Conservation (phyloP, 2,113 vertebrate genomes). For the Bungarus multicinctus region DNA sequence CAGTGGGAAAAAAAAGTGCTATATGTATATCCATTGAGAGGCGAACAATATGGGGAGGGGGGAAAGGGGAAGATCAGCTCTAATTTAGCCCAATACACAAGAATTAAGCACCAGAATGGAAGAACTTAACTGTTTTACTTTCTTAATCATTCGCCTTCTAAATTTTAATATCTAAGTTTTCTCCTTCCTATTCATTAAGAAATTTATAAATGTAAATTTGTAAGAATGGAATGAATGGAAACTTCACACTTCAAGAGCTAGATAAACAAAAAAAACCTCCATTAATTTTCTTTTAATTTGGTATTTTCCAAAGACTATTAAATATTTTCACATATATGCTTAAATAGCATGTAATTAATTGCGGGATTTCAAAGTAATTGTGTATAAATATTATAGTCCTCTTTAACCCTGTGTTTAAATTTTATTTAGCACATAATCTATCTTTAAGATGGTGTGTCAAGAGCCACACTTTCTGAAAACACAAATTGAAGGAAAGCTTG, state of each 20-base stretch:
- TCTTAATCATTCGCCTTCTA: background rate
- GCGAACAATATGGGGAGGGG: background rate
- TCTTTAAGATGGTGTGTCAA: constrained; percentile 12
- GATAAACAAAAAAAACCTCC: background rate
- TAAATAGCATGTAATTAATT: background rate
- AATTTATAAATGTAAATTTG: background rate
- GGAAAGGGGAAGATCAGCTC: background rate
- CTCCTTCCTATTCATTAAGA: background rate
- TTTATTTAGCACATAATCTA: constrained; percentile 33
- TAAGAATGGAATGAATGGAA: background rate
- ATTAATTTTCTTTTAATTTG: background rate
- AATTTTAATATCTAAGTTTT: background rate
- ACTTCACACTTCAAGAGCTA: background rate
- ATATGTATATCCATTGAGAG: background rate
- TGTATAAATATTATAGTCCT: constrained; percentile 10
- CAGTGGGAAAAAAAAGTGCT: background rate
- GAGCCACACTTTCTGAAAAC: background rate
- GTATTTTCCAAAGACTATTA: background rate
- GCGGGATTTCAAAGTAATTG: constrained; percentile 17
- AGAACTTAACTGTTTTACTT: background rate
- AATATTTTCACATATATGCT: background rate
- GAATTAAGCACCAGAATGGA: background rate
- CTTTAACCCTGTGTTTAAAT: background rate
- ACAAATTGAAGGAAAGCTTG: constrained; percentile 22
- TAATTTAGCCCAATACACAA: background rate